These are phyloP conservation scores for Microtus oregoni DNA, from an alignment of 2,113 vertebrate genomes.

Conservation along the genomic window DNA sequence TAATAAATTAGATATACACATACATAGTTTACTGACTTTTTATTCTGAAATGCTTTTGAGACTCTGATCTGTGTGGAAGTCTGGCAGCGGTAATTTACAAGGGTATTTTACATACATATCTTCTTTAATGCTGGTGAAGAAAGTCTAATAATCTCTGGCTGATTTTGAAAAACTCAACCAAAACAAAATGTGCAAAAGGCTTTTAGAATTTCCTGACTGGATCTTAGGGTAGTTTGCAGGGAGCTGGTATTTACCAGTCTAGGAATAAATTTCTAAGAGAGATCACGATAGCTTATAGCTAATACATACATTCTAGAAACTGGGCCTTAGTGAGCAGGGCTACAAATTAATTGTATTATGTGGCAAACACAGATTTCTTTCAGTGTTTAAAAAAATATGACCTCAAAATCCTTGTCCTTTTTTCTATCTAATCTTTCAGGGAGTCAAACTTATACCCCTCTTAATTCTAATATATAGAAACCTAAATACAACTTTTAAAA, in stretches of 20 bases:
- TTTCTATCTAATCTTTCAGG: constrained; percentile 46
- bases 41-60: constrained; percentile 17
- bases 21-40: neutral
- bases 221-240: constrained; percentile 38
- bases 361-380: constrained; percentile 68
- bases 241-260: constrained; percentile 41
- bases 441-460: constrained; percentile 62
- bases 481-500: constrained; percentile 45
- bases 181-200: constrained; percentile 44
- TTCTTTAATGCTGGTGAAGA: constrained; percentile 15
- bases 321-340: neutral
- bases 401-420: constrained; percentile 53
- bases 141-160: neutral
- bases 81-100: neutral
- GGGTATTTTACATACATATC: neutral
- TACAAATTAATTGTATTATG: constrained; percentile 51
- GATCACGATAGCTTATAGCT: constrained; percentile 55
- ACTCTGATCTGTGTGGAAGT: neutral
- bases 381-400: constrained; percentile 27
- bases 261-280: constrained; percentile 43
- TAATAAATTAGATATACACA: neutral
- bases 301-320: constrained; percentile 52
- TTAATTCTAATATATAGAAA: constrained; percentile 52
- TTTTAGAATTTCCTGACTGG: constrained; percentile 29
- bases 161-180: constrained; percentile 42